These are phyloP conservation scores for Gymnoscelis rufifasciata DNA, from an alignment of 2,888 invertebrate genomes.

Conservation along the genomic window DNA sequence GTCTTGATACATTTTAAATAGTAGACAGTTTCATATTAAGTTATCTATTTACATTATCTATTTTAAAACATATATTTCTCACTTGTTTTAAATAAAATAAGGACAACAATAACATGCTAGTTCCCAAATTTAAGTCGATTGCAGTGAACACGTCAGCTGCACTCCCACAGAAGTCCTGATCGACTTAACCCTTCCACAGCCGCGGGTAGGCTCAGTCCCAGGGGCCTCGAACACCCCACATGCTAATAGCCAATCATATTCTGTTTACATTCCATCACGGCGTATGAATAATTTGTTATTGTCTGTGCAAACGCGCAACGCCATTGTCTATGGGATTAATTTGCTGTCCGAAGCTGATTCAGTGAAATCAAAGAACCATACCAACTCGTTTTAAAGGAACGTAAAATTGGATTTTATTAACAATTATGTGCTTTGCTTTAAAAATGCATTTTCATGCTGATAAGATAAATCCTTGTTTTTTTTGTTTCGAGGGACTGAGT, in stretches of 20 bases:
- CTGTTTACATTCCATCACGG: conserved; percentile 78
- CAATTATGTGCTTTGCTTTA: conserved; percentile 37
- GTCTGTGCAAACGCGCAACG: conserved; percentile 69
- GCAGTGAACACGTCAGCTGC: too few species aligned
- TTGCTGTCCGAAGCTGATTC: conserved; percentile 56
- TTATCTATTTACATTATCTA: too few species aligned
- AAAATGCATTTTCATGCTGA: conserved; percentile 37
- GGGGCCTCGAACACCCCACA: conserved; percentile 56
- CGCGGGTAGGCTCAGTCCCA: conserved; percentile 44
- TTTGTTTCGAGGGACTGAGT: too few species aligned
- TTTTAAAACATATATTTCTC: too few species aligned
- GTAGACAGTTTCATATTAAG: too few species aligned
- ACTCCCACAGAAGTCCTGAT: neutral
- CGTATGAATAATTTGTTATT: conserved; percentile 79
- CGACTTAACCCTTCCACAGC: neutral
- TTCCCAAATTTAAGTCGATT: too few species aligned
- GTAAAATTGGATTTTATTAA: conserved; percentile 62
- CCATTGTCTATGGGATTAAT: conserved; percentile 73
- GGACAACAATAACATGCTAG: too few species aligned
- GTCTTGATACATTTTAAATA: too few species aligned
- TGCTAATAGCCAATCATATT: conserved; percentile 78
- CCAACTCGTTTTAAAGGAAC: conserved; percentile 52
- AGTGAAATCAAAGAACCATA: conserved; percentile 58
- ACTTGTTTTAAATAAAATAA: too few species aligned
- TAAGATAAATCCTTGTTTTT: conserved; percentile 11